Base-by-base conservation (phyloP, 2,113 vertebrate species). In the Silurus glanis region DNA sequence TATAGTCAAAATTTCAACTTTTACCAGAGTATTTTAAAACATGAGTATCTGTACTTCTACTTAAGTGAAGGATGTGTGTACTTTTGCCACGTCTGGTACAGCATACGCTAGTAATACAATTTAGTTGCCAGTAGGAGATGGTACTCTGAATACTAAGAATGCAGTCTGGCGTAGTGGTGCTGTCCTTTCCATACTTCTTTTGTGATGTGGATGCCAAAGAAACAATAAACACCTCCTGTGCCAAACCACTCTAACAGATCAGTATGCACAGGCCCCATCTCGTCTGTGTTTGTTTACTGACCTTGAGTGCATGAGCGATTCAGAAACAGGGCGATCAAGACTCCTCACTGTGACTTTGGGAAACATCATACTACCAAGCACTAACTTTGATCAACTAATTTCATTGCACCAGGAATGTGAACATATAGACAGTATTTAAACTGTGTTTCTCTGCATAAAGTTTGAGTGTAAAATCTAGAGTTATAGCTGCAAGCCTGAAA, bases 261-360 rank as follows among this genome's bases (percentile, higher is more conserved):
- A 0, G 49, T 62, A 86, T 71, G 85, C 88, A 55, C 76, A 51
- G 66, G 3, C 69, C 37, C 37, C 64, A 56, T 85, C 66, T 83
- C 84, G 51, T 75, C 78, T 78, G 45, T 78, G 81, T 90, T 91
- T 93, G 90, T 93, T 93, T 90, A 91, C 89, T 17, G 82, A 87
- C 90, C 85, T 89, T 83, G 88, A 91, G 71, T 62, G 49, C 25
- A 55, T 6, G 13, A 86, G 82, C 86, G 88, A 83, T 89, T 91
- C 85, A 71, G 88, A 89, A 89, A 90, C 88, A 75, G 88, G 87
- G 83, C 61, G 84, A 88, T 72, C 45, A 47, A 78, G 86, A 82
- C 66, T 84, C 66, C 59, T 82, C 84, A 82, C 90, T 23, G 0
- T 91, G 91, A 92, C 88, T 88, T 28, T 1, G 83, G 16, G 67